phyloP scores from a whole-genome alignment of 2,113 vertebrate species.

The Brienomyrus brachyistius region DNA sequence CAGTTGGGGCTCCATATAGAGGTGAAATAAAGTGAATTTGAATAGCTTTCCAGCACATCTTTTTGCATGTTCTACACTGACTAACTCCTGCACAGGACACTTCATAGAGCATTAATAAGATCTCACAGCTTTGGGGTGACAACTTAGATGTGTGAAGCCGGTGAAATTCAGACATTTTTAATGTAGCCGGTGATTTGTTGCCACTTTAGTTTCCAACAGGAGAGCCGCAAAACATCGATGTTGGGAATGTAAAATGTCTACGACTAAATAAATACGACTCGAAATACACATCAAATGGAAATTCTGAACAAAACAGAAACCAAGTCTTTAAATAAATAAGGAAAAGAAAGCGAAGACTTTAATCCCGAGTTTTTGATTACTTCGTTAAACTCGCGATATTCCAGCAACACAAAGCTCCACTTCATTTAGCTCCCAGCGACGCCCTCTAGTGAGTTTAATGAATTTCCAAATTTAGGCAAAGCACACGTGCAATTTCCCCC shows the following conservation, averaged over 20 bases:
- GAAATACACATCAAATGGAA: not conserved
- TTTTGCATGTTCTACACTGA: not conserved
- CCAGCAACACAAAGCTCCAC: not conserved
- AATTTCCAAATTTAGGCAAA: not conserved
- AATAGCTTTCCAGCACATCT: not conserved
- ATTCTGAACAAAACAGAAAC: not conserved
- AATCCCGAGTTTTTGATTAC: not conserved
- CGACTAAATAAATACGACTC: not conserved
- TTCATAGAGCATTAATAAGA: not conserved
- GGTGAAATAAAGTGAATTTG: not conserved
- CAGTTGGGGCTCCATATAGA: not conserved
- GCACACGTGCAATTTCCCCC: not conserved
- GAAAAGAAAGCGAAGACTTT: not conserved
- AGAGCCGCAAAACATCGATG: not conserved
- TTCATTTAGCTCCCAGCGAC: not conserved
- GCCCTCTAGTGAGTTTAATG: conserved; percentile 7
- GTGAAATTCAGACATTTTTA: not conserved
- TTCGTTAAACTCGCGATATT: not conserved
- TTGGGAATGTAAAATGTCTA: not conserved
- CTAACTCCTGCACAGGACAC: not conserved
- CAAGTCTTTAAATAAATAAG: not conserved
- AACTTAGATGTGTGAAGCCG: not conserved
- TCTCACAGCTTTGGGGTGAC: not conserved
- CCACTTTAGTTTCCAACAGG: not conserved
- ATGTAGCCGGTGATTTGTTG: not conserved